Evolutionary conservation across 1,140 invertebrate genomes (phyloP).

Genomic region (Druon quercuslanigerum): DNA sequence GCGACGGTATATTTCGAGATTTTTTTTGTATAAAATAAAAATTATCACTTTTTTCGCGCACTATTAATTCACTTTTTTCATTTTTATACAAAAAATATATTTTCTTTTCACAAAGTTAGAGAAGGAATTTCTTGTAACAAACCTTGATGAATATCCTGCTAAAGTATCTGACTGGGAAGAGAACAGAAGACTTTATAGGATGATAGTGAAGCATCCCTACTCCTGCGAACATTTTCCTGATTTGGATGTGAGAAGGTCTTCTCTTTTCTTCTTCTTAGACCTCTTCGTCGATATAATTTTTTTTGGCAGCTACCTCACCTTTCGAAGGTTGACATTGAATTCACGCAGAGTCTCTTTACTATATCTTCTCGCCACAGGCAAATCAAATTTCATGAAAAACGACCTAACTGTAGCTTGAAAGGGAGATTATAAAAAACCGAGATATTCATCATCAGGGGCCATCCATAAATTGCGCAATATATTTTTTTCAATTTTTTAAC

Average conservation of each 20-base stretch:
- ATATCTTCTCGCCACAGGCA: too few relatives aligned
- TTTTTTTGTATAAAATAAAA: too few relatives aligned
- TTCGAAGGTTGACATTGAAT: slow-evolving; percentile 41
- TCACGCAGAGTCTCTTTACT: neutral
- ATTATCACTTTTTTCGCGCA: too few relatives aligned
- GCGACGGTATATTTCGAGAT: too few relatives aligned
- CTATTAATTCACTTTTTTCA: too few relatives aligned
- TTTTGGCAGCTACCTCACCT: neutral
- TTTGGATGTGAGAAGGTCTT: slow-evolving; percentile 19
- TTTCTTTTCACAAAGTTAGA: neutral
- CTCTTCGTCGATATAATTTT: neutral
- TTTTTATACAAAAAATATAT: too few relatives aligned
- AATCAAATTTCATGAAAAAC: too few relatives aligned
- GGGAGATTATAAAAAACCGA: too few relatives aligned
- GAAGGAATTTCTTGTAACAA: neutral
- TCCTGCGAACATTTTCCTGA: neutral
- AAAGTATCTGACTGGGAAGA: neutral
- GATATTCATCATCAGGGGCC: too few relatives aligned
- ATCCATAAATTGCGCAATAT: too few relatives aligned
- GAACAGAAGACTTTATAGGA: slow-evolving; percentile 21
- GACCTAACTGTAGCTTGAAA: too few relatives aligned
- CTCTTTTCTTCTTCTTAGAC: slow-evolving; percentile 8
- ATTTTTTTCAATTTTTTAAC: too few relatives aligned
- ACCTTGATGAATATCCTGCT: slow-evolving; percentile 13
- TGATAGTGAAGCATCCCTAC: slow-evolving; percentile 25